phyloP scores from a whole-genome alignment of 1,140 invertebrate species.

The Druon quercuslanigerum region DNA sequence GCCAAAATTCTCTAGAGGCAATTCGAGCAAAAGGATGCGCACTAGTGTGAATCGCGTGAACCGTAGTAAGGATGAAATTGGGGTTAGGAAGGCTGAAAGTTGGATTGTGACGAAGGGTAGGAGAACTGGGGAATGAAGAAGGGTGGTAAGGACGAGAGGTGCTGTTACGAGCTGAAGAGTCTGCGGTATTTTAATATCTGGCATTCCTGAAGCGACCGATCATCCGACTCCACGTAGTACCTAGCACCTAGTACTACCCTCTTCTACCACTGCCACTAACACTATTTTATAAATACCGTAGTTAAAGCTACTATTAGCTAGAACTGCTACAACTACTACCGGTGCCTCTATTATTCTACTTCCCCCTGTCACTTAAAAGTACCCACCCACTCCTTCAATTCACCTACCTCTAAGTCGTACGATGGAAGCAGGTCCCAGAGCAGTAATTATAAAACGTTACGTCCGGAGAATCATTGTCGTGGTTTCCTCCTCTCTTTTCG shows the following conservation, averaged over 20 bases:
- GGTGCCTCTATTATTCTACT: slow-evolving; percentile 10
- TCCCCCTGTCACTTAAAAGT: background rate
- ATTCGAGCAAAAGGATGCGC: slow-evolving; percentile 48
- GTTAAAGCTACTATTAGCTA: slow-evolving; percentile 25
- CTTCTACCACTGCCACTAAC: slow-evolving; percentile 40
- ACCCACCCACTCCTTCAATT: background rate
- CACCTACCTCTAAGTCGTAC: background rate
- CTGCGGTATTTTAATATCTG: slow-evolving; percentile 75
- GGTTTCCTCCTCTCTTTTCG: background rate
- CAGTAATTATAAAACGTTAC: slow-evolving; percentile 46
- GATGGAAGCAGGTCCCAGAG: slow-evolving; percentile 27
- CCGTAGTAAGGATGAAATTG: slow-evolving; percentile 50
- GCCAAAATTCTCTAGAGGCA: slow-evolving; percentile 36
- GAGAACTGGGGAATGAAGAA: slow-evolving; percentile 38
- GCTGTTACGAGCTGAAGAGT: slow-evolving; percentile 61
- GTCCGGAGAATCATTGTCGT: slow-evolving; percentile 34
- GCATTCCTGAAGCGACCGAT: slow-evolving; percentile 73
- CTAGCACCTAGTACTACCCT: slow-evolving; percentile 37
- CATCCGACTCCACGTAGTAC: slow-evolving; percentile 58
- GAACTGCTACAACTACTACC: slow-evolving; percentile 38
- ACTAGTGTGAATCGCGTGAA: slow-evolving; percentile 36
- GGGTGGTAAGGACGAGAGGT: slow-evolving; percentile 35
- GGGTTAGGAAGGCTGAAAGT: slow-evolving; percentile 48
- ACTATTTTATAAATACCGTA: slow-evolving; percentile 27
- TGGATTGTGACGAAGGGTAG: slow-evolving; percentile 30